These are phyloP conservation scores for Platyura marginata DNA, from an alignment of 1,140 invertebrate species.

Conservation along the genomic window DNA sequence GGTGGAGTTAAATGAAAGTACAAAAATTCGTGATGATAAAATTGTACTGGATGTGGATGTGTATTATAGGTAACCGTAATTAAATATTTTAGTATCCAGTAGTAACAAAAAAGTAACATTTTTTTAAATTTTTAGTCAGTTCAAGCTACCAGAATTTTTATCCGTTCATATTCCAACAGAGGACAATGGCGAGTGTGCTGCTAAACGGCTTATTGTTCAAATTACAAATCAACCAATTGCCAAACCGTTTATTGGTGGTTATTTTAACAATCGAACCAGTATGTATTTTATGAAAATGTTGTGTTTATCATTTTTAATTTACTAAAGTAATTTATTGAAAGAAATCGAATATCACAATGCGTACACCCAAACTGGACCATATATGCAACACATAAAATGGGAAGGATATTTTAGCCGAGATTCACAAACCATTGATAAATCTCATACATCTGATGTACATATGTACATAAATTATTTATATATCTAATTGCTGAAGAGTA, in stretches of 20 bases:
- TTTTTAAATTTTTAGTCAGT: constrained; percentile 17
- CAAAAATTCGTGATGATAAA: background rate
- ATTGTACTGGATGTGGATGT: constrained; percentile 13
- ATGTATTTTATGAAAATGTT: background rate
- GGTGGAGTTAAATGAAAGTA: background rate
- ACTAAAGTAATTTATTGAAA: no score
- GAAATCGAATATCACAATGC: constrained; percentile 37
- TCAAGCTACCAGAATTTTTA: constrained; percentile 26
- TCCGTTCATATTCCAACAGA: constrained; percentile 25
- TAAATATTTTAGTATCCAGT: background rate
- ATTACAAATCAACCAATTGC: constrained; percentile 29
- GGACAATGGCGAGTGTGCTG: constrained; percentile 17
- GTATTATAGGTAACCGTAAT: constrained; percentile 18
- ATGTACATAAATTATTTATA: no score
- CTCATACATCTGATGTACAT: no score
- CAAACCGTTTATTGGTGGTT: constrained; percentile 39
- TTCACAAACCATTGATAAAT: constrained; percentile 15
- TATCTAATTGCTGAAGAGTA: no score
- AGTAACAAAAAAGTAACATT: background rate
- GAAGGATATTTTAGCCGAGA: constrained; percentile 17
- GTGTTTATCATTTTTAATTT: background rate
- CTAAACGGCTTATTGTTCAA: constrained; percentile 28
- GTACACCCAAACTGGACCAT: constrained; percentile 36
- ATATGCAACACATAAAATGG: constrained; percentile 13
- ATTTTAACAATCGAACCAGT: constrained; percentile 26